Conservation (phyloP, 2,797 vertebrate species). For the Pteronotus mesoamericanus region DNA sequence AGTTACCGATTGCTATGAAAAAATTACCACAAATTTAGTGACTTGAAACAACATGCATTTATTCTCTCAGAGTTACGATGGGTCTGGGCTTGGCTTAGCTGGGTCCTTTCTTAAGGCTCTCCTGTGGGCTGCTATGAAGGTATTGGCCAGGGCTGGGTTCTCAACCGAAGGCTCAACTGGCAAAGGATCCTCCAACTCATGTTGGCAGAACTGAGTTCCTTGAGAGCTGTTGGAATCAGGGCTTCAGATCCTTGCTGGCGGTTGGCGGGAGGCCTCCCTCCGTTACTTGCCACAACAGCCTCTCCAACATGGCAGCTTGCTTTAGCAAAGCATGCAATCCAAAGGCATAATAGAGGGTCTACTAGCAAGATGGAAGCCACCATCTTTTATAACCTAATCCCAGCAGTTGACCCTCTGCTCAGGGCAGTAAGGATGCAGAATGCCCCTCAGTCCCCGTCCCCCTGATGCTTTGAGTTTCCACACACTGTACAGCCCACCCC, state of each 20-base stretch:
- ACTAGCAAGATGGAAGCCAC: not conserved
- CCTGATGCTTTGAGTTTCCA: not conserved
- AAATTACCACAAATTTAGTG: not conserved
- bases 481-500: no score
- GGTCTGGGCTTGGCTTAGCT: not conserved
- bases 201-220: not conserved
- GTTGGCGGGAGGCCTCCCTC: not conserved
- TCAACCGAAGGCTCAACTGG: not conserved
- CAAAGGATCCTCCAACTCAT: not conserved
- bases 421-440: not conserved
- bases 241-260: not conserved
- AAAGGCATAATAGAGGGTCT: not conserved
- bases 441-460: not conserved
- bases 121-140: not conserved
- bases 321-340: not conserved
- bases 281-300: not conserved
- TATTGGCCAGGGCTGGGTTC: not conserved
- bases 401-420: not conserved
- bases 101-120: not conserved
- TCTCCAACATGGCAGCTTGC: not conserved
- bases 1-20: not conserved
- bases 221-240: not conserved
- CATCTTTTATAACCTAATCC: not conserved
- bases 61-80: not conserved
- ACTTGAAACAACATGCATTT: not conserved